These are phyloP conservation scores for Argya squamiceps DNA, from an alignment of 2,797 vertebrate species.

Conservation along the genomic window DNA sequence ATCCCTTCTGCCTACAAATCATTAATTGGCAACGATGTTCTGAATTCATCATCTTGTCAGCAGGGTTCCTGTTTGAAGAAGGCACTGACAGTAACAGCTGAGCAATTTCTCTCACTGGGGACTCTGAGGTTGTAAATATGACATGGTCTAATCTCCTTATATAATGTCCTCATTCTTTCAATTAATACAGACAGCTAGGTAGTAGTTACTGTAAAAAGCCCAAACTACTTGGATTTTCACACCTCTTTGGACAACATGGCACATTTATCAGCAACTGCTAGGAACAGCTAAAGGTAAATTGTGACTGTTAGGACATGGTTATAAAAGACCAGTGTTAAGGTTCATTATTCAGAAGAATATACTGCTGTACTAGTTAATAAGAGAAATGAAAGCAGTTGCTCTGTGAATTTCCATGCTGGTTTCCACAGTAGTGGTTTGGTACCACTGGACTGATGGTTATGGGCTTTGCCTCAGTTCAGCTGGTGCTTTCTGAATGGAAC, in stretches of 20 bases:
- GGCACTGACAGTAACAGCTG: slow-evolving; percentile 39
- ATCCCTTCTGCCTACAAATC: slow-evolving; percentile 62
- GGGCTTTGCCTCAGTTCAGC: neutral
- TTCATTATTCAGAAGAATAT: slow-evolving; percentile 26
- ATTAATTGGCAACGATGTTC: slow-evolving; percentile 50
- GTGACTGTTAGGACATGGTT: neutral
- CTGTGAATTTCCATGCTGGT: neutral
- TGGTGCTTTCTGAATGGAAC: neutral
- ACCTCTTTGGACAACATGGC: neutral
- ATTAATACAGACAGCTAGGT: neutral
- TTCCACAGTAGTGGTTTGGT: neutral
- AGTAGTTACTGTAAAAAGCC: neutral
- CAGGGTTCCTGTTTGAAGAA: slow-evolving; percentile 48
- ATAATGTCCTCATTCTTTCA: neutral
- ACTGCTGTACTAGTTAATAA: neutral
- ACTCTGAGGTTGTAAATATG: slow-evolving; percentile 11
- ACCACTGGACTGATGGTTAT: neutral
- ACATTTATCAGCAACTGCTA: neutral
- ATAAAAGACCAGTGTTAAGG: neutral
- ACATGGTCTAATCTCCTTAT: slow-evolving; percentile 37
- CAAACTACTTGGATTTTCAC: neutral
- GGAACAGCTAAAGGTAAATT: neutral
- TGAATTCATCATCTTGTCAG: slow-evolving; percentile 66
- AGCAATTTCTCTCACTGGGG: slow-evolving; percentile 1
- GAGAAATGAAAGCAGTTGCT: neutral